Conservation (phyloP, 2,888 invertebrate genomes). For the Scotopteryx bipunctaria region DNA sequence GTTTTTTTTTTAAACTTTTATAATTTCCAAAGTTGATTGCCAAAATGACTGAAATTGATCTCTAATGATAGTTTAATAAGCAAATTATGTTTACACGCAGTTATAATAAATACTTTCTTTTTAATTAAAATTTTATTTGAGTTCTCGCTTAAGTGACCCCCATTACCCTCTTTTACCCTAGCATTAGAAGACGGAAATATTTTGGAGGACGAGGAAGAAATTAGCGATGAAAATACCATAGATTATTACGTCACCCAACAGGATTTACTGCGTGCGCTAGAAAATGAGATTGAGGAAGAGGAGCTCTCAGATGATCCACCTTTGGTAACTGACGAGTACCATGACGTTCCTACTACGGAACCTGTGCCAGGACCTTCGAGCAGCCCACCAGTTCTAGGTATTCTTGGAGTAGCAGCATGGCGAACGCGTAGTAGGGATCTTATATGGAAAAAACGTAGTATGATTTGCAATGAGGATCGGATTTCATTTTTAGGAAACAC, state of each 20-base stretch:
- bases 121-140: too few relatives aligned
- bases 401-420: slow-evolving; percentile 16
- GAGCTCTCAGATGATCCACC: slow-evolving; percentile 15
- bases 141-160: too few relatives aligned
- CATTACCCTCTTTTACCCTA: too few relatives aligned
- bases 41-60: too few relatives aligned
- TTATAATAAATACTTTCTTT: too few relatives aligned
- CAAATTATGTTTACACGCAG: too few relatives aligned
- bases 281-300: slow-evolving; percentile 18
- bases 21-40: too few relatives aligned
- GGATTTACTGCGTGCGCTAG: slow-evolving; percentile 21
- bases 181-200: slow-evolving; percentile 21
- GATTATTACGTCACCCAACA: slow-evolving; percentile 18
- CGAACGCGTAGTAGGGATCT: slow-evolving; percentile 17
- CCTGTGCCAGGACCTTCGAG: slow-evolving; percentile 1
- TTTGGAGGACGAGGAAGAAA: slow-evolving; percentile 25
- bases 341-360: neutral
- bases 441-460: slow-evolving; percentile 22
- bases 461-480: slow-evolving; percentile 20
- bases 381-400: slow-evolving; percentile 10
- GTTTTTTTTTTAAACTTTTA: too few relatives aligned
- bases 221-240: slow-evolving; percentile 22
- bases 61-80: too few relatives aligned
- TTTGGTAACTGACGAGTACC: slow-evolving; percentile 10
- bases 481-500: slow-evolving; percentile 19